Evolutionary conservation across 2,888 invertebrate species (phyloP), one percentile per base, ranked within the genome.

Genomic region (Watsonalla cultraria): DNA sequence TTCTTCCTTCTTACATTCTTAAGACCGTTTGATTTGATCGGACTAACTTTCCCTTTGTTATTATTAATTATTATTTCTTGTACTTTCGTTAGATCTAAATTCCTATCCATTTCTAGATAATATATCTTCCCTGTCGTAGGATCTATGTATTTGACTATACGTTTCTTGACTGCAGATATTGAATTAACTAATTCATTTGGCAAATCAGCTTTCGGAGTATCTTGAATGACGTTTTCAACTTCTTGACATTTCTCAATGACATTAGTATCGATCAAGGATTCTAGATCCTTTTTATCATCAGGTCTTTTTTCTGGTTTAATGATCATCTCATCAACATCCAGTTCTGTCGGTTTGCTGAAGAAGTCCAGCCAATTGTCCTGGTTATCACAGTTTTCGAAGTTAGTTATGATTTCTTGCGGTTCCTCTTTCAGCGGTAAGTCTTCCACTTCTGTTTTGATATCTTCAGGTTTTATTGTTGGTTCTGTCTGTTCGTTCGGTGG

Each of bases 131-230:
- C 83, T 35, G 89, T 90, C 0, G 74, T 78, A 0, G 86, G 86
- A 35, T 90, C 87, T 57, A 90, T 82, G 54, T 89, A 90, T 59
- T 90, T 90, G 45, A 90, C 82, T 58, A 90, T 88, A 0, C 86
- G 61, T 47, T 90, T 90, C 35, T 82, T 82, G 0, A 74, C 65
- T 0, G 79, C 70, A 0, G 70, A 53, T 0, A 79, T 66, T 56
- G 78, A 76, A 9, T 60, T 75, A 0, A 78, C 46, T 13, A 80
- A 71, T 52, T 81, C 83, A 1, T 61, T 75, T 0, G 81, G 79
- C 14, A 79, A 51, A 51, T 79, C 61, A 0, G 48, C 11, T 45
- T 59, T 57, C 13, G 54, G 8, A 51, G 24, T 24, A 4, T 47
- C 51, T 7, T 35, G 45, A 5, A 5, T 45, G 45, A 42, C 50